Base-by-base conservation (phyloP, 2,113 vertebrate genomes). In the Bothrops jararaca region DNA sequence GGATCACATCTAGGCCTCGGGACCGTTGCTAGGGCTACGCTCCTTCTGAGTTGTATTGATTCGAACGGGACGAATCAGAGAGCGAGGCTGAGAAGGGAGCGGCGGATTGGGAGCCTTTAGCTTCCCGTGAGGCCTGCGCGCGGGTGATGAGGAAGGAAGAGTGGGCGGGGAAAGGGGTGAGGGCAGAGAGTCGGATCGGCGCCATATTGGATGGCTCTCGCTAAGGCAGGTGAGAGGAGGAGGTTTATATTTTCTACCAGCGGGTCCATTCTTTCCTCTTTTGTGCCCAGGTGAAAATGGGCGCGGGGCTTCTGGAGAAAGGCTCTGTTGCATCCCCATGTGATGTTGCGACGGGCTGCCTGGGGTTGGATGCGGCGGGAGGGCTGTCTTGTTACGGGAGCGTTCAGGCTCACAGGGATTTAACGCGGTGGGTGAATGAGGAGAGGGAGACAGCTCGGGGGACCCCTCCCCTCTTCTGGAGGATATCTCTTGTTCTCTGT, bases 51-150 rank as follows among this genome's bases (percentile, higher is more conserved):
- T 58, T 98, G 98, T 98, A 96, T 97, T 97, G 96, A 98, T 98
- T 98, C 97, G 98, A 98, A 98, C 96, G 34, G n/a, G 34, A 10
- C 64, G 89, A 96, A 95, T 95, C 97, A 97, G 97, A 93, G 26
- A 74, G 10, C 12, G 57, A 18, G 23, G 1, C n/a, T 1, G 48
- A 34, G 3, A n/a, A n/a, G n/a, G 5, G 29, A 5, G 34, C 23
- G 18, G 13, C 11, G 3, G 91, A 6, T n/a, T 7, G 50, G 3
- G 13, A 53, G 12, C 3, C 8, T 1, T 1, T 5, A 20, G 13
- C 18, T 20, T 98, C 98, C 98, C 98, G 98, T 97, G 96, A 93
- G 98, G 95, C 98, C 92, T 42, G 96, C 97, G 97, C 58, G 90
- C 90, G 9, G 54, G 54, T 45, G 54, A 11, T 88, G 60, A 29